Percentiles rank a stretch among this genome's conserved stretches.
phyloP scores from a whole-genome alignment of 2,113 vertebrate genomes.

The Anhinga rufa region DNA sequence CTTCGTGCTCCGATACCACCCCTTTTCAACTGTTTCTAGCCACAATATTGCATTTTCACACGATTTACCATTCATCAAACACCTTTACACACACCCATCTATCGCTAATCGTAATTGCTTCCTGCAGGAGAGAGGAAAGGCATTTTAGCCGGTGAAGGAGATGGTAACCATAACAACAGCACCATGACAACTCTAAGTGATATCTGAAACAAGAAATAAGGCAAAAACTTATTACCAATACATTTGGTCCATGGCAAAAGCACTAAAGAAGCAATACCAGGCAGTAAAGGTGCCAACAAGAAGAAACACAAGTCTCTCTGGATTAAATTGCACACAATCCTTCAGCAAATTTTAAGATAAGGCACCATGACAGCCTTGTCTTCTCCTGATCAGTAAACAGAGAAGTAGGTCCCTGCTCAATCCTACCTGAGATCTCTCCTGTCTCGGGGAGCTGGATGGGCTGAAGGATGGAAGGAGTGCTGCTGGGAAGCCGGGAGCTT shows the following conservation, averaged over 20 bases:
- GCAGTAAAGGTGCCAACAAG: not conserved
- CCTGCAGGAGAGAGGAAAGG: slow-evolving; percentile 9
- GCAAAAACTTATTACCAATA: not conserved
- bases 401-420: not conserved
- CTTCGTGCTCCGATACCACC: not conserved
- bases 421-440: not conserved
- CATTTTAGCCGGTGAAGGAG: not conserved
- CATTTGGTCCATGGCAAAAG: not conserved
- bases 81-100: not conserved
- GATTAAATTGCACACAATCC: not conserved
- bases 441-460: not conserved
- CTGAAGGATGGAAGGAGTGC: not conserved
- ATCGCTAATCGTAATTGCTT: not conserved
- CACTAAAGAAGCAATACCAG: not conserved
- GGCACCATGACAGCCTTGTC: not conserved
- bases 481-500: not conserved
- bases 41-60: not conserved
- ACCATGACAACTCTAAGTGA: slow-evolving; percentile 10
- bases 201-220: not conserved
- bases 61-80: not conserved
- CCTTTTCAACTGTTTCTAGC: not conserved
- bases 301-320: not conserved
- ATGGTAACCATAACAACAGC: slow-evolving; percentile 43
- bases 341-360: not conserved
- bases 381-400: not conserved